phyloP scores from a whole-genome alignment of 2,797 vertebrate species.

The Botia kubotai region DNA sequence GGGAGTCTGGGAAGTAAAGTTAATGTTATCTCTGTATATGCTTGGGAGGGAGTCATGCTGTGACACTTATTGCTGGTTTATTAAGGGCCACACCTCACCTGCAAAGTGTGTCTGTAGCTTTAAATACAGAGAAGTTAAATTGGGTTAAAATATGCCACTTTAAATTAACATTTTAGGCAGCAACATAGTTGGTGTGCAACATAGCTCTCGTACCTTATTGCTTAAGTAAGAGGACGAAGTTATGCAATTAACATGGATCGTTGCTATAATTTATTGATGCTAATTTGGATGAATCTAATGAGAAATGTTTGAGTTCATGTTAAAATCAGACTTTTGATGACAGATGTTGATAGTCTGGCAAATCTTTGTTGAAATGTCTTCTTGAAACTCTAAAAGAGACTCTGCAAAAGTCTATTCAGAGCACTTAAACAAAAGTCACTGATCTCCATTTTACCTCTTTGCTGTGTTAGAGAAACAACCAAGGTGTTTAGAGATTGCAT shows the following conservation, averaged over 20 bases:
- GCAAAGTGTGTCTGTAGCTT: background rate
- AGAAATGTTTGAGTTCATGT: background rate
- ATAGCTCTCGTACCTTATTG: no score
- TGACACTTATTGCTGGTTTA: slow-evolving; percentile 8
- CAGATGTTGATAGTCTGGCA: no score
- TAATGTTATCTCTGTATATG: slow-evolving; percentile 59
- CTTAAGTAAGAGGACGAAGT: background rate
- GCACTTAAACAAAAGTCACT: background rate
- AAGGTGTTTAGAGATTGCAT: background rate
- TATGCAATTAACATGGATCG: no score
- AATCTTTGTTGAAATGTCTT: no score
- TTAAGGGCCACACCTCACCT: slow-evolving; percentile 2
- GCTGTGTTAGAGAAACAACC: background rate
- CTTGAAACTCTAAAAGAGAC: no score
- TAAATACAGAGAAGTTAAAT: background rate
- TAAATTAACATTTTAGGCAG: background rate
- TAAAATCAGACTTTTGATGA: background rate
- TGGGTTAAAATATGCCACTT: background rate
- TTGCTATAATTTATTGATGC: no score
- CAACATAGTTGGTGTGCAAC: background rate
- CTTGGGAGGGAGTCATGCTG: slow-evolving; percentile 22
- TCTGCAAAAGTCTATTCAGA: background rate
- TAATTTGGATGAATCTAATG: no score
- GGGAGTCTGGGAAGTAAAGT: slow-evolving; percentile 69
- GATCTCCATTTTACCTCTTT: background rate